A percentile compares a stretch with the other conserved stretches of the same genome.
Evolutionary conservation across 2,113 vertebrate species (phyloP).

Genomic region (Corvus moneduloides): DNA sequence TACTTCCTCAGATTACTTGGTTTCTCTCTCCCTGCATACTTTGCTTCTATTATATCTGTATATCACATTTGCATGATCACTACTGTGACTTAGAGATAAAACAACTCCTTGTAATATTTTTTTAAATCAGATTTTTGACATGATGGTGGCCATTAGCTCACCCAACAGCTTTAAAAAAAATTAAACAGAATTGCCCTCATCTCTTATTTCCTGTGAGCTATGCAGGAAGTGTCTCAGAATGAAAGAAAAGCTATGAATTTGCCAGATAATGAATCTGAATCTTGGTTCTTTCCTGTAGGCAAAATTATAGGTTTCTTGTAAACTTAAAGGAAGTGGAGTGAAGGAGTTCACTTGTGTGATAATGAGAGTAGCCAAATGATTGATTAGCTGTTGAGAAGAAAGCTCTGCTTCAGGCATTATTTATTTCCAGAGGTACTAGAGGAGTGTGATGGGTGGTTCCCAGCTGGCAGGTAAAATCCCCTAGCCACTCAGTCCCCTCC

Average conservation of each 20-base stretch:
- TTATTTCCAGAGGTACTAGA: neutral
- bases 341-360: neutral
- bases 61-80: neutral
- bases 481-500: neutral
- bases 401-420: neutral
- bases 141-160: neutral
- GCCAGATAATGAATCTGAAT: neutral
- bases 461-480: neutral
- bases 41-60: neutral
- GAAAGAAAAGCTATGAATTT: conserved; percentile 53
- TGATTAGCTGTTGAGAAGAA: neutral
- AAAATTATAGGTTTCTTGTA: conserved; percentile 52
- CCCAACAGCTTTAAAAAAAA: neutral
- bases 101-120: neutral
- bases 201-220: conserved; percentile 30
- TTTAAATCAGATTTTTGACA: neutral
- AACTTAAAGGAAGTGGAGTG: conserved; percentile 43
- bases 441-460: neutral
- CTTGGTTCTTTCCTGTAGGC: conserved; percentile 47
- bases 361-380: conserved; percentile 13
- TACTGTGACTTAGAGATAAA: neutral
- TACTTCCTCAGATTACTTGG: neutral
- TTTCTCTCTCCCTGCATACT: neutral
- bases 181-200: neutral
- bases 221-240: conserved; percentile 55